phyloP scores from a whole-genome alignment of 2,113 vertebrate species.

The Brachyhypopomus occidentalis region DNA sequence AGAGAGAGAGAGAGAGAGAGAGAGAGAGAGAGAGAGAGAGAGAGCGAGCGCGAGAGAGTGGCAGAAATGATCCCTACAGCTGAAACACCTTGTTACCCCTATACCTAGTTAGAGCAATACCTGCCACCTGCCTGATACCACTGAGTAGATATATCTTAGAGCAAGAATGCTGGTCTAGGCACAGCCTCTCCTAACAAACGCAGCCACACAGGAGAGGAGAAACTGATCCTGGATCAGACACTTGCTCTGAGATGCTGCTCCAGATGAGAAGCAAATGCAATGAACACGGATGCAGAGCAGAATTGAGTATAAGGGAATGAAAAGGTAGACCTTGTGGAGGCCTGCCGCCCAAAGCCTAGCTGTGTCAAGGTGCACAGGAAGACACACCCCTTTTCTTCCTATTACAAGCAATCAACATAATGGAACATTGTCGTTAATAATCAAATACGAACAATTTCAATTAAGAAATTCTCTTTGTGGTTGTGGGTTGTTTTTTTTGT shows the following conservation, averaged over 20 bases:
- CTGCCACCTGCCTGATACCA: slow-evolving; percentile 46
- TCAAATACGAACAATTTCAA: slow-evolving; percentile 95
- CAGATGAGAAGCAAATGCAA: slow-evolving; percentile 86
- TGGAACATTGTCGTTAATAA: slow-evolving; percentile 99
- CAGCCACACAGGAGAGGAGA: not conserved
- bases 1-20: slow-evolving; percentile 69
- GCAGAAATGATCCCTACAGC: slow-evolving; percentile 88
- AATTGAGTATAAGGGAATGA: slow-evolving; percentile 99
- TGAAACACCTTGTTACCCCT: slow-evolving; percentile 78
- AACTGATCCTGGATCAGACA: slow-evolving; percentile 46
- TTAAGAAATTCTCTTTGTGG: slow-evolving; percentile 57
- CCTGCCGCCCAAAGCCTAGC: slow-evolving; percentile 99
- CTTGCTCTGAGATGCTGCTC: slow-evolving; percentile 64
- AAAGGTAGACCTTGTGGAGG: slow-evolving; percentile 99
- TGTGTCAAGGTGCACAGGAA: slow-evolving; percentile 99
- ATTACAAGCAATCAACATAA: slow-evolving; percentile 99
- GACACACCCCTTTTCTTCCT: slow-evolving; percentile 99
- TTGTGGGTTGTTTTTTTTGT: slow-evolving; percentile 40
- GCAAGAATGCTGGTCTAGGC: slow-evolving; percentile 41
- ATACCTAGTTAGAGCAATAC: slow-evolving; percentile 60
- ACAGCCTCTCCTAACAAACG: slow-evolving; percentile 26
- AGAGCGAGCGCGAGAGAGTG: too few relatives aligned
- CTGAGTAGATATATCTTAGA: slow-evolving; percentile 26
- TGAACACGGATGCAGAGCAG: slow-evolving; percentile 96
- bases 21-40: slow-evolving; percentile 56